These are phyloP conservation scores for Miichthys miiuy DNA, from an alignment of 2,797 vertebrate species.

Conservation along the genomic window DNA sequence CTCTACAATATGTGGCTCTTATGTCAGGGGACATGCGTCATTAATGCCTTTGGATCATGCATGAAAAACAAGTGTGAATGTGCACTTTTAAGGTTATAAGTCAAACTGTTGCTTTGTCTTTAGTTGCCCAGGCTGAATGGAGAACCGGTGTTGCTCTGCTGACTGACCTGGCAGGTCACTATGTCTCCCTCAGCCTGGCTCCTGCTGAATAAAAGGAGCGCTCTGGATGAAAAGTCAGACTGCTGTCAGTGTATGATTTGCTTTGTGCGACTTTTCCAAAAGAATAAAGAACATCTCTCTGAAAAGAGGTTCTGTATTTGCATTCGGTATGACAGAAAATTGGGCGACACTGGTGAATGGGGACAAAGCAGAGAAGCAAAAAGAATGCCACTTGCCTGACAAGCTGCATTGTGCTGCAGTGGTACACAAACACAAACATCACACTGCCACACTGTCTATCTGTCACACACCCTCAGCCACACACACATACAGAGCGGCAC, in stretches of 20 bases:
- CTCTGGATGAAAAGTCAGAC: constrained; percentile 59
- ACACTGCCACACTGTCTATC: constrained; percentile 35
- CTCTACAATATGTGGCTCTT: background rate
- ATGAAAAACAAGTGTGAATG: constrained; percentile 2
- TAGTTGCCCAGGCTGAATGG: constrained; percentile 24
- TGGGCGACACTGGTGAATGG: constrained; percentile 52
- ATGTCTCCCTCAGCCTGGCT: constrained; percentile 48
- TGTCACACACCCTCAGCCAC: constrained; percentile 21
- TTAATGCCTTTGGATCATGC: constrained; percentile 10
- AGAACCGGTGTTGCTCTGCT: constrained; percentile 15
- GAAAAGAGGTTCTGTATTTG: constrained; percentile 61
- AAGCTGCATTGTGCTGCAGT: constrained; percentile 63
- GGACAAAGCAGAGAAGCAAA: constrained; percentile 65
- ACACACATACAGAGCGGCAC: constrained; percentile 4
- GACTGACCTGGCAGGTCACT: constrained; percentile 49
- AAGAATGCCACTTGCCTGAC: constrained; percentile 58
- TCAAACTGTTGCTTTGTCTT: constrained; percentile 44
- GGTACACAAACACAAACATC: constrained; percentile 59
- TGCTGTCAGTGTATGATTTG: constrained; percentile 55
- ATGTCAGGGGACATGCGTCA: background rate
- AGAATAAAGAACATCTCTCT: constrained; percentile 55
- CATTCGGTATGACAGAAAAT: constrained; percentile 55
- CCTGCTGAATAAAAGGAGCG: constrained; percentile 62
- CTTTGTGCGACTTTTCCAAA: constrained; percentile 60
- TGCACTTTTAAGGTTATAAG: constrained; percentile 28